Evolutionary conservation across 2,888 invertebrate genomes (phyloP), one percentile per base, ranked within the genome.

Genomic region (Drosophila helvetica): DNA sequence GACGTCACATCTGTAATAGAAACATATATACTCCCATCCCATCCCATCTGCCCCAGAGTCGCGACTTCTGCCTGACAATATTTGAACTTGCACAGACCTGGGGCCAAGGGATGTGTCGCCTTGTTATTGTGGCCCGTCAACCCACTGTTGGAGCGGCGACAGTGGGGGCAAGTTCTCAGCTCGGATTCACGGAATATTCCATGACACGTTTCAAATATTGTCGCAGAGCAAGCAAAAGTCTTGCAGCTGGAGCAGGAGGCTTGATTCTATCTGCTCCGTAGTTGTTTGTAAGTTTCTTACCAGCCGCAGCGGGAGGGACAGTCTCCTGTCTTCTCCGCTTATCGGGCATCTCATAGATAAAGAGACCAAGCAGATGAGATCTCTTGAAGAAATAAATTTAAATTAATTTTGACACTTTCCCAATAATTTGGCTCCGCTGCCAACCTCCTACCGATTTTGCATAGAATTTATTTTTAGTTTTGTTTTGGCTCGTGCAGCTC

Each of bases 171-270:
- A 57, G 68, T 60, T 54, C 72, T 53, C 67, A 12, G 33, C 62
- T 51, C 46, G 64, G 46, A 63, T 55, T 70, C 63, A 66, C 71
- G 84, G 84, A 88, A 85, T 85, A 85, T 85, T 85, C 84, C 84
- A 77, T 84, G 84, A 84, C 84, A 85, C 84, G 86, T 77, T 85
- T 80, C 79, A 88, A 86, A 88, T 84, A 83, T 84, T 86, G 71
- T 86, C 74, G 69, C 77, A 74, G 74, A 53, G 71, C 70, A 88
- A 88, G 88, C 86, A 86, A 74, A 51, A 53, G 54, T 50, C 65
- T 25, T 55, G 67, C 65, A 72, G 77, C 74, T 68, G 51, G 63
- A 68, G 74, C 71, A 68, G 51, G 59, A 55, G 61, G 27, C 65
- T 65, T 42, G 47, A 56, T 19, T 27, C 68, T 71, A 64, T 86